Conservation (phyloP, 2,888 invertebrate genomes). For the Margaritifera margaritifera region DNA sequence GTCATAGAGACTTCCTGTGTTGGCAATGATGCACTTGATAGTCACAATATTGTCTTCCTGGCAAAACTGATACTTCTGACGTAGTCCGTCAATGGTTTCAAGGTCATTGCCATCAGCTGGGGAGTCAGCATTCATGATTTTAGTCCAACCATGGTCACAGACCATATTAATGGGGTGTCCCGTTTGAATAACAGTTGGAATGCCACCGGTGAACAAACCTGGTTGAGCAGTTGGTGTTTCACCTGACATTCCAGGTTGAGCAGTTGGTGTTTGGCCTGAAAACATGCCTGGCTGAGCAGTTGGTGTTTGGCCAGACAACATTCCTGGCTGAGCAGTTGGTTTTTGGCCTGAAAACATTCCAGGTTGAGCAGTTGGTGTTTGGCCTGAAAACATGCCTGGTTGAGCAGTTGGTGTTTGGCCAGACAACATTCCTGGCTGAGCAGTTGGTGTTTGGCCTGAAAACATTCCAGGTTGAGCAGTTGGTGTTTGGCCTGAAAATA, state of each 20-base stretch:
- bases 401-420: conserved; percentile 22
- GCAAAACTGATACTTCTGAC: conserved; percentile 51
- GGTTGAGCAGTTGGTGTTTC: conserved; percentile 1
- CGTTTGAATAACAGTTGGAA: background rate
- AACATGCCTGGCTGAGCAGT: conserved; percentile 1
- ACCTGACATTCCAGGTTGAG: background rate
- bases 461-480: conserved; percentile 24
- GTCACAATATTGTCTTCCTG: conserved; percentile 40
- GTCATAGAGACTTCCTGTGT: conserved; percentile 26
- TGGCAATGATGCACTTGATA: conserved; percentile 38
- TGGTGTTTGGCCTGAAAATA: conserved; percentile 24
- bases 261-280: background rate
- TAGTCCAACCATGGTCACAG: conserved; percentile 57
- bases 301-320: conserved; percentile 3
- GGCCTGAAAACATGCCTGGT: conserved; percentile 5
- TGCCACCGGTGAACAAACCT: background rate
- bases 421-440: conserved; percentile 11
- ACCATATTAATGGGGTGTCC: conserved; percentile 15
- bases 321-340: conserved; percentile 17
- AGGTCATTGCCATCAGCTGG: conserved; percentile 50
- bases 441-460: conserved; percentile 20
- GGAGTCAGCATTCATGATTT: conserved; percentile 43
- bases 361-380: conserved; percentile 24
- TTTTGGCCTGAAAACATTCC: conserved; percentile 8
- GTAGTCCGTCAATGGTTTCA: conserved; percentile 43